Evolutionary conservation across 2,888 invertebrate genomes (phyloP).

Genomic region (Thymelicus lineola): DNA sequence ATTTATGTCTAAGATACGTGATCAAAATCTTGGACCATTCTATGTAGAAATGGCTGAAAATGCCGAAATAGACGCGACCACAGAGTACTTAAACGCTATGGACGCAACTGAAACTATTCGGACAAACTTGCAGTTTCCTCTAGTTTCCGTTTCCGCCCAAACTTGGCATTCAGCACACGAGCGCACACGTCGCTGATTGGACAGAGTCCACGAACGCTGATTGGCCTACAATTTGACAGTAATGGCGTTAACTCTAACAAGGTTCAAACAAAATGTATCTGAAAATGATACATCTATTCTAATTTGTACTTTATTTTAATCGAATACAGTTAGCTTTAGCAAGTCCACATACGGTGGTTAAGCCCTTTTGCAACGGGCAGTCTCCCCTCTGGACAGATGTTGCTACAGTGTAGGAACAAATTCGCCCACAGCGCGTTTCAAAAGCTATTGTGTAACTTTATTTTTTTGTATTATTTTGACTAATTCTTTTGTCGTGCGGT

Average conservation of each 20-base stretch:
- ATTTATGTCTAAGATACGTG: too few species aligned
- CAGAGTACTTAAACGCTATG: too few species aligned
- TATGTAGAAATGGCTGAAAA: too few species aligned
- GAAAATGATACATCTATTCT: neutral
- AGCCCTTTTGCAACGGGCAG: conserved; percentile 30
- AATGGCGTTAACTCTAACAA: conserved; percentile 78
- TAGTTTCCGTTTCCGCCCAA: conserved; percentile 68
- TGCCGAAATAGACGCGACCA: too few species aligned
- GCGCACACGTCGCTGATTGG: conserved; percentile 67
- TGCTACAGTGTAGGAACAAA: conserved; percentile 84
- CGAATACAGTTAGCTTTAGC: conserved; percentile 9
- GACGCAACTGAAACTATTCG: neutral
- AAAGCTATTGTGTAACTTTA: conserved; percentile 76
- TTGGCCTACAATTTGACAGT: conserved; percentile 83
- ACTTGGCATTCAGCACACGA: conserved; percentile 80
- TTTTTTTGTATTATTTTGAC: conserved; percentile 79
- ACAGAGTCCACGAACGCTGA: conserved; percentile 64
- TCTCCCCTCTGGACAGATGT: conserved; percentile 81
- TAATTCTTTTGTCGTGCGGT: conserved; percentile 83
- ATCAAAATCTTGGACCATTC: too few species aligned
- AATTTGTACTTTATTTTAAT: neutral
- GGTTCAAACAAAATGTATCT: conserved; percentile 14
- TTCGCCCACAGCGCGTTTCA: conserved; percentile 77
- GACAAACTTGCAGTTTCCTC: conserved; percentile 76
- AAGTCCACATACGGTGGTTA: conserved; percentile 12